Conservation (phyloP, 1,140 invertebrate genomes). For the Hirudo medicinalis region DNA sequence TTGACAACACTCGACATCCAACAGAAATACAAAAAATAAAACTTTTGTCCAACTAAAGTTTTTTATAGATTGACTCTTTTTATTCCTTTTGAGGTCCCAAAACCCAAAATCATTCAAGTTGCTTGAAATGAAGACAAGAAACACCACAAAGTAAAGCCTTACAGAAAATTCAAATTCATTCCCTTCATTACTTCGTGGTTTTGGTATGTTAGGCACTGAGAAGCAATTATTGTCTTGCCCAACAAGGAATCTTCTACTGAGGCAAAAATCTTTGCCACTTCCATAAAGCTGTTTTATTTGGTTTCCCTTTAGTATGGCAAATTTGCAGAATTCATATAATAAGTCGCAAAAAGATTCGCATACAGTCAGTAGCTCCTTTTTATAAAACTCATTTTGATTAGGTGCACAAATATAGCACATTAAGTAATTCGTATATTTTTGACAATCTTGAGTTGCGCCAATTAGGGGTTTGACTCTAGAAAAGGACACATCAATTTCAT, state of each 20-base stretch:
- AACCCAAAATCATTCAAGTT: background rate
- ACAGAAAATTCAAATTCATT: background rate
- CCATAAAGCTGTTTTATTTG: slow-evolving; percentile 35
- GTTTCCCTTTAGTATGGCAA: slow-evolving; percentile 33
- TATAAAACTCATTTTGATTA: slow-evolving; percentile 38
- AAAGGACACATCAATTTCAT: slow-evolving; percentile 40
- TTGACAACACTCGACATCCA: background rate
- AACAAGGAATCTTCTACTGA: slow-evolving; percentile 35
- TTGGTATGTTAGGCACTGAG: slow-evolving; percentile 24
- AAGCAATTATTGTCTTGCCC: slow-evolving; percentile 31
- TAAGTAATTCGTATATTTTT: slow-evolving; percentile 39
- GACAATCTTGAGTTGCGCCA: slow-evolving; percentile 36
- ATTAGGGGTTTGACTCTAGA: slow-evolving; percentile 37
- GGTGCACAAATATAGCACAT: slow-evolving; percentile 43
- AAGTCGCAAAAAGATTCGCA: slow-evolving; percentile 39
- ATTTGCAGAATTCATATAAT: slow-evolving; percentile 31
- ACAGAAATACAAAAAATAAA: background rate
- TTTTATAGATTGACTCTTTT: background rate
- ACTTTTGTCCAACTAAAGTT: slow-evolving; percentile 3
- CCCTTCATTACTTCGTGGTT: background rate
- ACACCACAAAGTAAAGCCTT: background rate
- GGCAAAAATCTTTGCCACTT: slow-evolving; percentile 36
- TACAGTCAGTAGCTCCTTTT: slow-evolving; percentile 35
- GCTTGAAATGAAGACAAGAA: background rate
- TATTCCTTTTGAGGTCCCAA: background rate